phyloP scores from a whole-genome alignment of 1,140 invertebrate genomes.

The Berghia stephanieae region DNA sequence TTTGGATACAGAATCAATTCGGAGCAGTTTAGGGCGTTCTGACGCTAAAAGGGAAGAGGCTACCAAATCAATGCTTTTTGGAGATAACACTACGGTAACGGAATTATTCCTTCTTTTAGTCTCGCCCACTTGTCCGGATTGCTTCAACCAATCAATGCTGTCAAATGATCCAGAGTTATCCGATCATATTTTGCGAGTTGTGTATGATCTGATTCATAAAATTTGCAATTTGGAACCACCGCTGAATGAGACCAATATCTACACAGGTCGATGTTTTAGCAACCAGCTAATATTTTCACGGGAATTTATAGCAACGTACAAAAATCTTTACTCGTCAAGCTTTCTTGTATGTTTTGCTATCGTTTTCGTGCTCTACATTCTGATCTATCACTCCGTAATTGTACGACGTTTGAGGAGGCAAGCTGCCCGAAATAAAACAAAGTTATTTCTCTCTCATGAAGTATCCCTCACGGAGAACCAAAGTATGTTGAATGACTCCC shows the following conservation, averaged over 20 bases:
- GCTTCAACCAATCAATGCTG: not conserved
- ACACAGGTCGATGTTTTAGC: constrained; percentile 44
- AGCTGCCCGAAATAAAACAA: constrained; percentile 42
- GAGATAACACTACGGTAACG: too few species aligned
- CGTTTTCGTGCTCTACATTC: constrained; percentile 54
- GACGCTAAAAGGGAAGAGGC: too few species aligned
- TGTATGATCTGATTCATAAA: not conserved
- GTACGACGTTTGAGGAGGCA: constrained; percentile 43
- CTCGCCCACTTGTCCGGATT: not conserved
- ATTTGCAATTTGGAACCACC: not conserved
- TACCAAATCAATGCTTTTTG: too few species aligned
- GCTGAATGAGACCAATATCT: constrained; percentile 24
- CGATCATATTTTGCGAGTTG: not conserved
- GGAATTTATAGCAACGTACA: constrained; percentile 49
- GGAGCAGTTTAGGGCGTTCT: too few species aligned
- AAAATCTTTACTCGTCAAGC: constrained; percentile 53
- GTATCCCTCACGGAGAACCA: constrained; percentile 43
- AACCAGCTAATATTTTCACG: constrained; percentile 40
- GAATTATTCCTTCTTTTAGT: too few species aligned
- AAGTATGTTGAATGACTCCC: constrained; percentile 28
- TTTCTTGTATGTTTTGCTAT: constrained; percentile 51
- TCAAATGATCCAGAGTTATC: not conserved
- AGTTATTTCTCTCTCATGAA: constrained; percentile 40
- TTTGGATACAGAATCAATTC: not conserved
- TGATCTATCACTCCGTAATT: constrained; percentile 55